Evolutionary conservation across 2,797 vertebrate species (phyloP).

Genomic region (Micropoecilia bifurca): DNA sequence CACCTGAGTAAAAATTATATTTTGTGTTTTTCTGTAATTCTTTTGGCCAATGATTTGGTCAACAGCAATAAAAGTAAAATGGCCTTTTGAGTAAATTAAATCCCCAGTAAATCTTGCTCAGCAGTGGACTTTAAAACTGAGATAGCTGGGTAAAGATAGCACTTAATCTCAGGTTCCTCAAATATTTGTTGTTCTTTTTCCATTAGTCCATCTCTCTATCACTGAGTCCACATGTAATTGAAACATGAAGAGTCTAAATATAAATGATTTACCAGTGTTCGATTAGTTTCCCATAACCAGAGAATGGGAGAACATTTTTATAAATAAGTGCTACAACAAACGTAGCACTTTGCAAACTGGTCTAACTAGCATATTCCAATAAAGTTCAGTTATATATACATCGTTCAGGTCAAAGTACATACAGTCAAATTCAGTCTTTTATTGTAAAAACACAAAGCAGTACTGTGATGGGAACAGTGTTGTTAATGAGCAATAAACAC

Average conservation of each 20-base stretch:
- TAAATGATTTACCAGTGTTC: background rate
- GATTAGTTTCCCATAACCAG: background rate
- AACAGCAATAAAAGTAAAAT: background rate
- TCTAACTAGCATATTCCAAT: background rate
- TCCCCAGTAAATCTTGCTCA: background rate
- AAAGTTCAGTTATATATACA: background rate
- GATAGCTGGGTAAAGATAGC: too few species aligned
- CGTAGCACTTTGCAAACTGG: background rate
- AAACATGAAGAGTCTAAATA: background rate
- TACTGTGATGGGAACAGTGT: background rate
- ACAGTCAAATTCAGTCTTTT: background rate
- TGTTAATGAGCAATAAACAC: background rate
- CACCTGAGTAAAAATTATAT: background rate
- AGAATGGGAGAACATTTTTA: background rate
- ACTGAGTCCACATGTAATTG: background rate
- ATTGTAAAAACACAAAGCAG: background rate
- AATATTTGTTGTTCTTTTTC: background rate
- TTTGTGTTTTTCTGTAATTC: background rate
- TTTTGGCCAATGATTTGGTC: background rate
- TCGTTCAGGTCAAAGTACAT: background rate
- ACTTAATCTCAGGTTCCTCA: background rate
- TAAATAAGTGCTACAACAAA: background rate
- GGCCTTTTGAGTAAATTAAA: background rate
- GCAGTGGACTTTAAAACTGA: too few species aligned
- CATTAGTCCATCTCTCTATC: background rate